These are phyloP conservation scores for Miltochrista miniata DNA, from an alignment of 2,888 invertebrate species.

Conservation along the genomic window DNA sequence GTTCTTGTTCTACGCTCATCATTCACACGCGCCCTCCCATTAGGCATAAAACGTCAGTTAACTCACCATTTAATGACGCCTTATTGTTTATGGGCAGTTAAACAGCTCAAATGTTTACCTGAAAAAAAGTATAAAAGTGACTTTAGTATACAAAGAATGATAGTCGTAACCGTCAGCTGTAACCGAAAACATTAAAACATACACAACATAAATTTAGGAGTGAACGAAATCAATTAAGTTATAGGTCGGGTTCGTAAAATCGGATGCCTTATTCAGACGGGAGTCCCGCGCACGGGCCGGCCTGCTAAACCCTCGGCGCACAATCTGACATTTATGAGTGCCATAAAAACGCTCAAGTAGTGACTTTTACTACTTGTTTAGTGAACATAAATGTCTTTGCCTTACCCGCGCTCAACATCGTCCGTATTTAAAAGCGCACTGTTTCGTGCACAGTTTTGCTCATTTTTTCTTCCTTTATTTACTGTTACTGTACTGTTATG, in stretches of 20 bases:
- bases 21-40: constrained; percentile 36
- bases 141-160: constrained; percentile 52
- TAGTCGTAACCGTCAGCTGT: constrained; percentile 46
- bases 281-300: constrained; percentile 56
- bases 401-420: constrained; percentile 80
- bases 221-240: constrained; percentile 70
- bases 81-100: constrained; percentile 51
- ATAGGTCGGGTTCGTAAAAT: constrained; percentile 43
- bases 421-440: constrained; percentile 83
- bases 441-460: constrained; percentile 80
- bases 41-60: constrained; percentile 28
- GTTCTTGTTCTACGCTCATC: constrained; percentile 30
- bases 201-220: constrained; percentile 57
- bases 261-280: constrained; percentile 46
- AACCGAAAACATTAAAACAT: constrained; percentile 34
- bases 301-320: constrained; percentile 73
- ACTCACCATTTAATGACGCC: constrained; percentile 63
- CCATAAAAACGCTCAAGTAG: constrained; percentile 85
- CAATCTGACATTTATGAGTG: constrained; percentile 85
- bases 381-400: constrained; percentile 85
- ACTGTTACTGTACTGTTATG: constrained; percentile 80
- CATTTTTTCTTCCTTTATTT: constrained; percentile 79
- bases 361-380: constrained; percentile 85
- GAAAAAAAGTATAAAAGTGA: constrained; percentile 56
- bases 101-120: constrained; percentile 65